Base-by-base conservation (phyloP, 2,797 vertebrate species). In the Cossypha heuglini region DNA sequence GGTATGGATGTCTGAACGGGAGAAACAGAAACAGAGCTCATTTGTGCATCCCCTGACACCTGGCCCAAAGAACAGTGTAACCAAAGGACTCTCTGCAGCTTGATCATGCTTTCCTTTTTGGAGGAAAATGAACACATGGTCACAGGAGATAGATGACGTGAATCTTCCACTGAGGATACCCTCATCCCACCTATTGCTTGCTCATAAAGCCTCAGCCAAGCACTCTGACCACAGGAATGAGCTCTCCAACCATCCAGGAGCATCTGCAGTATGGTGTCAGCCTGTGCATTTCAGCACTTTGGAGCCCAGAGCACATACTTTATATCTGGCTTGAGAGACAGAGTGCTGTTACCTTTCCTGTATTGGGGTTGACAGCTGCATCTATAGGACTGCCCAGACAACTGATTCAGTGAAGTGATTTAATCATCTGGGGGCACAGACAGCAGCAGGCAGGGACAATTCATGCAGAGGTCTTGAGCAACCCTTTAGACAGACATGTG, bases 1-100 rank as follows among this genome's bases (percentile, higher is more conserved):
- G 28, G 5, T 21, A 22, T 31, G 16, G 28, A 26, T 81, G 16
- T 73, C 54, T 67, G 33, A 86, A 40, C 0, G 0, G 28, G 2
- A 71, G 5, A 9, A 68, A 43, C 33, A 83, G 40, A 35, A 86
- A 51, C 16, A 33, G 29, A 69, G 29, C 2, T 11, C 25, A 13
- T 37, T 59, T 16, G 2, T 58, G 31, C 13, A 58, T 22, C 2
- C 33, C 12, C 5, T 8, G 49, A 64, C 11, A 10, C 7, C 13
- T 75, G 37, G 22, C 45, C 54, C 18, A 29, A 49, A 58, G 45
- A 72, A 4, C 24, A 52, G 6, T 3, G 7, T 13, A 25, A 29
- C 22, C 3, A 5, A 61, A 63, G 37, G 16, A 29, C 20, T 63
- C 28, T 42, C 29, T 71, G 57, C 7, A 43, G 40, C 19, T 26